These are phyloP conservation scores for Babylonia areolata DNA, from an alignment of 1,140 invertebrate species.

Conservation along the genomic window DNA sequence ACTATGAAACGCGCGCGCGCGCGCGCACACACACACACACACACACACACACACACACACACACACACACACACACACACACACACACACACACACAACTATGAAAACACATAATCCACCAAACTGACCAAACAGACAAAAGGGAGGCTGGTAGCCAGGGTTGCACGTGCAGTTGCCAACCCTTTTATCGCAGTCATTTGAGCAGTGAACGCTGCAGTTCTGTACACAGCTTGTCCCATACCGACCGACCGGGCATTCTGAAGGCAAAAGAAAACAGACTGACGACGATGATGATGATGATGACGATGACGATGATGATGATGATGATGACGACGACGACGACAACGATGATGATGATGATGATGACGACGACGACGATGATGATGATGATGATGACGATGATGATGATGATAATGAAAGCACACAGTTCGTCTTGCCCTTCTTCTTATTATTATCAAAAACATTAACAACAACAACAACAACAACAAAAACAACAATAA, in stretches of 20 bases:
- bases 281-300: too few species aligned
- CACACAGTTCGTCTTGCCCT: too few species aligned
- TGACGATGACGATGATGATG: background rate
- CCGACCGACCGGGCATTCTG: background rate
- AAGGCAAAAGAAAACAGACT: background rate
- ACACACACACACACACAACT: too few species aligned
- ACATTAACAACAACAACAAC: too few species aligned
- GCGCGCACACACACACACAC: too few species aligned
- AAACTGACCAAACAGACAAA: background rate
- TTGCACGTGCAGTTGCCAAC: conserved; percentile 14
- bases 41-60: too few species aligned
- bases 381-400: background rate
- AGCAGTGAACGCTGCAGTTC: background rate
- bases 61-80: too few species aligned
- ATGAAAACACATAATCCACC: too few species aligned
- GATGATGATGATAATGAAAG: too few species aligned
- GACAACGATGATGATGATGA: background rate
- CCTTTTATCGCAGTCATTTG: background rate
- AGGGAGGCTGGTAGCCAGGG: background rate
- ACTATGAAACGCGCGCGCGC: too few species aligned
- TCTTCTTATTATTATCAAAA: too few species aligned
- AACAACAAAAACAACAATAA: too few species aligned
- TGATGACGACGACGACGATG: background rate
- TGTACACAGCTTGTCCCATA: background rate
- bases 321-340: background rate